Percentiles rank a stretch among this genome's conserved stretches.
phyloP scores from a whole-genome alignment of 2,888 invertebrate genomes.

The Artemia sinica region DNA sequence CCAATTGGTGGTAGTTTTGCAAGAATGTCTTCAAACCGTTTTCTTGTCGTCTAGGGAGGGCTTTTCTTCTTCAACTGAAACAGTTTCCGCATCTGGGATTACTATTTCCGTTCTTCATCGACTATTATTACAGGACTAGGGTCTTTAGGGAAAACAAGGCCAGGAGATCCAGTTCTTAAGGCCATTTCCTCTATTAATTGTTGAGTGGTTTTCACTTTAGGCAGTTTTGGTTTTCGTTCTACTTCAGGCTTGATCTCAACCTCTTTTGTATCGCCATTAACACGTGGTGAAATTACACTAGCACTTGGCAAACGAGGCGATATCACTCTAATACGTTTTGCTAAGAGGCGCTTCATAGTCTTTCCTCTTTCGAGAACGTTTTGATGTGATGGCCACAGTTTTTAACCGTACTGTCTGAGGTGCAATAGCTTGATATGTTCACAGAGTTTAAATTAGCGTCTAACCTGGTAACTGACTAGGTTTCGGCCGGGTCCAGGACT shows the following conservation, averaged over 20 bases:
- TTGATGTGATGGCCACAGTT: slow-evolving; percentile 39
- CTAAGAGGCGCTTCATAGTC: slow-evolving; percentile 15
- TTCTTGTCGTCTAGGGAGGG: slow-evolving; percentile 26
- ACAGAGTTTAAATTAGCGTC: slow-evolving; percentile 15
- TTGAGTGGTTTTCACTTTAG: slow-evolving; percentile 50
- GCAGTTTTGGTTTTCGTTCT: slow-evolving; percentile 19
- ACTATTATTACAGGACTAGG: slow-evolving; percentile 26
- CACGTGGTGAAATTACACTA: slow-evolving; percentile 21
- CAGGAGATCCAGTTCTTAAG: slow-evolving; percentile 19
- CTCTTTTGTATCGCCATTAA: slow-evolving; percentile 23
- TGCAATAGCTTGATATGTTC: slow-evolving; percentile 18
- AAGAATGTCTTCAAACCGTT: slow-evolving; percentile 43
- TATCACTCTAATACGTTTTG: not conserved
- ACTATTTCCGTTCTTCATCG: slow-evolving; percentile 43
- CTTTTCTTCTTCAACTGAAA: slow-evolving; percentile 34
- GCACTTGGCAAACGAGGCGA: slow-evolving; percentile 23
- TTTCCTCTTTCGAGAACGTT: slow-evolving; percentile 36
- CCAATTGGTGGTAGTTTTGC: slow-evolving; percentile 48
- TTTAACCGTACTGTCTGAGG: slow-evolving; percentile 34
- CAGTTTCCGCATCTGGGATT: slow-evolving; percentile 46
- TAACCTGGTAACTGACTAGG: slow-evolving; percentile 13
- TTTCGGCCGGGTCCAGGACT: slow-evolving; percentile 22
- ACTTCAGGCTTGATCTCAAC: slow-evolving; percentile 18
- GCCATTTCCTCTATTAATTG: slow-evolving; percentile 55
- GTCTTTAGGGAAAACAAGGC: slow-evolving; percentile 19